A percentile compares a stretch with the other conserved stretches of the same genome.
Evolutionary conservation across 2,888 invertebrate genomes (phyloP).

Genomic region (Ptycholaimellus sp.): DNA sequence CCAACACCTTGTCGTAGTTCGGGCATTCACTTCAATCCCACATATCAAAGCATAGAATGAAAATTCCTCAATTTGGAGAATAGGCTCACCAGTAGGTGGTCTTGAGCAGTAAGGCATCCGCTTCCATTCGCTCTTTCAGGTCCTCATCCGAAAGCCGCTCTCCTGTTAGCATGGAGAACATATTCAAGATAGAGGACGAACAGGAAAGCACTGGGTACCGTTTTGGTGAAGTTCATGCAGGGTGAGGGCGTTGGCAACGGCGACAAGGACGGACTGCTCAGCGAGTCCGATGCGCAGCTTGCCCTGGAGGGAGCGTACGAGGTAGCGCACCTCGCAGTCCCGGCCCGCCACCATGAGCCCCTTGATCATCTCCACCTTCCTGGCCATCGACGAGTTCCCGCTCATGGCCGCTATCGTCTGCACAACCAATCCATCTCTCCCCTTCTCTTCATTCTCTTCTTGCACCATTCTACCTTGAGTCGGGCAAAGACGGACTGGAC

Average conservation of each 20-base stretch:
- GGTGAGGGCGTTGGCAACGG: slow-evolving; percentile 51
- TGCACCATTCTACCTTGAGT: no score
- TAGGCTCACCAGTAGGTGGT: slow-evolving; percentile 57
- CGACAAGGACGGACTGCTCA: slow-evolving; percentile 75
- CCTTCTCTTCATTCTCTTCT: background rate
- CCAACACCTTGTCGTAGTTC: slow-evolving; percentile 60
- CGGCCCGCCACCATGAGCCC: slow-evolving; percentile 72
- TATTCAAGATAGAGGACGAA: background rate
- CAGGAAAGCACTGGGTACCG: slow-evolving; percentile 4
- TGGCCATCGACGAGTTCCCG: slow-evolving; percentile 31
- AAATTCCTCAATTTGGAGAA: background rate
- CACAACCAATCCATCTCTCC: background rate
- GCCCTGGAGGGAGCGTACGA: slow-evolving; percentile 68
- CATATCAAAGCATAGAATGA: background rate
- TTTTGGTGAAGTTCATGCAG: slow-evolving; percentile 10
- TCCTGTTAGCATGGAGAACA: slow-evolving; percentile 7
- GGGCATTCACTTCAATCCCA: slow-evolving; percentile 56
- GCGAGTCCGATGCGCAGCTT: slow-evolving; percentile 86
- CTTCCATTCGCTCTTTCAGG: slow-evolving; percentile 51
- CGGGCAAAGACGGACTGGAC: slow-evolving; percentile 53
- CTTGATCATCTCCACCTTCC: slow-evolving; percentile 74
- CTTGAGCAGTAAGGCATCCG: slow-evolving; percentile 51
- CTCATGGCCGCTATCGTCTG: slow-evolving; percentile 2
- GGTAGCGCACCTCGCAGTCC: slow-evolving; percentile 57
- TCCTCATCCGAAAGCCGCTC: slow-evolving; percentile 36